Conservation (phyloP, 2,797 vertebrate genomes). For the Protosalanx chinensis region DNA sequence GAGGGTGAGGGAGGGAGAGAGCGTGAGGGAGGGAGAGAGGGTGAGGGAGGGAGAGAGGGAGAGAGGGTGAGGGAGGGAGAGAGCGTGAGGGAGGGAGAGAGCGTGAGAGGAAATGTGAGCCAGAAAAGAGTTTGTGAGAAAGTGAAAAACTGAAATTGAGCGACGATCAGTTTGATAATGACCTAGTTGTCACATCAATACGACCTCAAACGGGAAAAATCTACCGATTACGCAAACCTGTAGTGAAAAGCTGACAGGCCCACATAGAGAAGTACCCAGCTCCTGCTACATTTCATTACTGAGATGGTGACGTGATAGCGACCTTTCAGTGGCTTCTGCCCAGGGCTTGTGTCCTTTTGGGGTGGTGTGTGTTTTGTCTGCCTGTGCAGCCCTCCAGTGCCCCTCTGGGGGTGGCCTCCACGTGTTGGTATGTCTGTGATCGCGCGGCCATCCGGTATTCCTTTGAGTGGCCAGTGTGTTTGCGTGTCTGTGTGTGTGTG, state of each 20-base stretch:
- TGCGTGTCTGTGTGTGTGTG: not conserved
- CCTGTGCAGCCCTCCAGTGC: not conserved
- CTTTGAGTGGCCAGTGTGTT: not conserved
- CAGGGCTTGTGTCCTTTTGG: not conserved
- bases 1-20: not conserved
- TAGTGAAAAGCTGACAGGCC: not conserved
- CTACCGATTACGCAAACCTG: not conserved
- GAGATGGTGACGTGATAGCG: not conserved
- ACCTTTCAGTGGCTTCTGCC: not conserved
- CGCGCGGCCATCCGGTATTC: conserved; percentile 1
- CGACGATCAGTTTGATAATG: not conserved
- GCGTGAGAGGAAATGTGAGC: too few relatives aligned
- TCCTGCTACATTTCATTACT: not conserved
- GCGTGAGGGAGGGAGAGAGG: too few relatives aligned
- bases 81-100: not conserved
- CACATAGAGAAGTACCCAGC: not conserved
- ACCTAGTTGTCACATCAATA: not conserved
- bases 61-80: not conserved
- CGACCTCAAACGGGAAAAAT: not conserved
- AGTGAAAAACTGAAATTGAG: not conserved
- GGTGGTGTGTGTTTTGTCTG: not conserved
- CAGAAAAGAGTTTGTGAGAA: too few relatives aligned
- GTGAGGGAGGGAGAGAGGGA: not conserved
- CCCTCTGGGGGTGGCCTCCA: conserved; percentile 14
- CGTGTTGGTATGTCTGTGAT: not conserved